phyloP scores from a whole-genome alignment of 2,888 invertebrate genomes.

The Orthosia gothica region DNA sequence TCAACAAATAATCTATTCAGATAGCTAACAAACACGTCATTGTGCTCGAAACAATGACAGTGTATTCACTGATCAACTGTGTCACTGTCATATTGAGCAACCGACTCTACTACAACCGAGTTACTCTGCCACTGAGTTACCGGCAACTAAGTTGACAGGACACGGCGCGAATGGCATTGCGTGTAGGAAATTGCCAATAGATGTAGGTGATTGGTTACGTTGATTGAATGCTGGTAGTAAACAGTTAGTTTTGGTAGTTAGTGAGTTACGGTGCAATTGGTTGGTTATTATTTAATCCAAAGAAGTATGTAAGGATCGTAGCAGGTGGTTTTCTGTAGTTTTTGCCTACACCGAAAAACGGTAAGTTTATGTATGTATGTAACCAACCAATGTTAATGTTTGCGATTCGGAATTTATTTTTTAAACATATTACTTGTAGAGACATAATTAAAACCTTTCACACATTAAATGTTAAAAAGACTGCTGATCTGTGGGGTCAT shows the following conservation, averaged over 20 bases:
- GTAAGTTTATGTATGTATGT: too few species aligned
- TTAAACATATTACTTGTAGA: too few species aligned
- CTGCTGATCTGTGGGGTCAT: too few species aligned
- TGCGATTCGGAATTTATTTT: too few species aligned
- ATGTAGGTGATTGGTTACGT: slow-evolving; percentile 34
- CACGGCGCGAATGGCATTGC: slow-evolving; percentile 37
- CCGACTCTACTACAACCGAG: background rate
- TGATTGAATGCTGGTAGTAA: slow-evolving; percentile 27
- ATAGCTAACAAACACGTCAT: slow-evolving; percentile 10
- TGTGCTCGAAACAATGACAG: slow-evolving; percentile 32
- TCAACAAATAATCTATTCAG: slow-evolving; percentile 1
- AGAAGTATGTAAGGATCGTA: too few species aligned
- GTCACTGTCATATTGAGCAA: background rate
- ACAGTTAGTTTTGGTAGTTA: background rate
- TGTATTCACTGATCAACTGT: slow-evolving; percentile 20
- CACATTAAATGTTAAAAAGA: too few species aligned
- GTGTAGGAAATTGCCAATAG: slow-evolving; percentile 54
- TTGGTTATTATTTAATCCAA: background rate
- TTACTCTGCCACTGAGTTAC: slow-evolving; percentile 20
- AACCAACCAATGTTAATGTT: too few species aligned
- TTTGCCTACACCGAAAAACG: too few species aligned
- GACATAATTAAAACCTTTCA: too few species aligned
- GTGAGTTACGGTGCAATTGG: background rate
- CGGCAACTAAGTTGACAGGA: slow-evolving; percentile 26
- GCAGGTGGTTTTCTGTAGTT: too few species aligned